A percentile compares a stretch with the other conserved stretches of the same genome.
Evolutionary conservation across 2,113 vertebrate species (phyloP).

Genomic region (Chaenocephalus aceratus): DNA sequence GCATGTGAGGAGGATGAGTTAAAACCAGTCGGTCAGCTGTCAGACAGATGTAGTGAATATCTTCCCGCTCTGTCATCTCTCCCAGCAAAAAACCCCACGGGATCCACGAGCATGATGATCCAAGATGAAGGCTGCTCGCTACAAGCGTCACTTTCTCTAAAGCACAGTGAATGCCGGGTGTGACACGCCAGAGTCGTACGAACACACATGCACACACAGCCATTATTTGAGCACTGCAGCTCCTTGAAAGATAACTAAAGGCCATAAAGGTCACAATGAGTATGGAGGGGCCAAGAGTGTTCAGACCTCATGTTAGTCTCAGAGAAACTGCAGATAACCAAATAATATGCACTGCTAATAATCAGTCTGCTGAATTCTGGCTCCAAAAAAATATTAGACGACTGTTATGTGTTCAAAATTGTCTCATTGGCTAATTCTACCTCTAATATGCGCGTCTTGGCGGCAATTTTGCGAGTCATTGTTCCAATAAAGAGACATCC

Average conservation of each 20-base stretch:
- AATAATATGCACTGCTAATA: background rate
- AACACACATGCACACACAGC: conserved; percentile 25
- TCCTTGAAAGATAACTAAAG: conserved; percentile 30
- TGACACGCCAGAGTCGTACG: conserved; percentile 46
- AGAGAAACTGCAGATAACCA: background rate
- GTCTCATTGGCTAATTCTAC: conserved; percentile 17
- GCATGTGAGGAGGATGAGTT: conserved; percentile 59
- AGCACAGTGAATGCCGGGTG: conserved; percentile 61
- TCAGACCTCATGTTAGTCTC: conserved; percentile 6
- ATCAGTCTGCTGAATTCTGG: background rate
- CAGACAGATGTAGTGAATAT: conserved; percentile 73
- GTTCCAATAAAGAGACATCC: conserved; percentile 33
- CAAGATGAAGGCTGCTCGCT: conserved; percentile 74
- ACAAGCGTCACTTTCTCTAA: conserved; percentile 59
- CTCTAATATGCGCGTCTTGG: conserved; percentile 29
- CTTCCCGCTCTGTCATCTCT: conserved; percentile 53
- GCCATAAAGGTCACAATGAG: conserved; percentile 39
- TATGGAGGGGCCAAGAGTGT: background rate
- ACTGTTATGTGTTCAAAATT: conserved; percentile 18
- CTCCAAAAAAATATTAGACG: background rate
- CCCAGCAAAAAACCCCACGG: conserved; percentile 67
- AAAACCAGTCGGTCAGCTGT: conserved; percentile 75
- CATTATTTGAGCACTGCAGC: background rate
- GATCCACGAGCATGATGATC: conserved; percentile 72
- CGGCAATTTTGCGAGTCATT: conserved; percentile 24